Evolutionary conservation across 2,797 vertebrate genomes (phyloP), one percentile per base, ranked within the genome.

Genomic region (Coracias cyanogaster): DNA sequence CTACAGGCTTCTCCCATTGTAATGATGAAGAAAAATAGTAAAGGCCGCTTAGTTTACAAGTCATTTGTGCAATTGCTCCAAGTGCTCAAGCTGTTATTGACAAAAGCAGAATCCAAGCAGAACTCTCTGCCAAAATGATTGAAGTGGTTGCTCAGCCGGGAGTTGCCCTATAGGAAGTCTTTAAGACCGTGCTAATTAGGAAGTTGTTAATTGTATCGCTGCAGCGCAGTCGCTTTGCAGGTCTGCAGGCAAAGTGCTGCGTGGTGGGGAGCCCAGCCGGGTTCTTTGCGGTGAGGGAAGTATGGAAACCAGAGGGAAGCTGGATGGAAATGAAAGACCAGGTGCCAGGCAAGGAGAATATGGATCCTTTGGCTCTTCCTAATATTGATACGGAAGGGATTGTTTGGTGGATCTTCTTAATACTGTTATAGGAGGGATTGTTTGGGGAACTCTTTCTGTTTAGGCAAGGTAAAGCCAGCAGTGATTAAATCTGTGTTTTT

Each of bases 191-290:
- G 35, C n/a, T 43, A 41, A 62, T 61, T n/a, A 45, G n/a, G 25
- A 41, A 22, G 45, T 20, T 54, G 57, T 52, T 58, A 48, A 69
- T 64, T 4, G 24, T 21, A 29, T 70, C 65, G 65, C 71, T 54
- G 51, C 12, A 10, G 25, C 37, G 12, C 37, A 7, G 76, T 13
- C 26, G 1, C 25, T 12, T 18, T 33, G 58, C 20, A 43, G 33
- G 6, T 7, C 60, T 43, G 62, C 41, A 17, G 25, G 33, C 16
- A 6, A 24, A 12, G 6, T 7, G 46, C 46, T 39, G 55, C 19
- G 0, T 16, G 9, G 33, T 2, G 26, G 20, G 58, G 33, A 25
- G 33, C 1, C 1, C 6, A 13, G 14, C n/a, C n/a, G 7, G 62
- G 69, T 5, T 15, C 28, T 17, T 46, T 6, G 48, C 31, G 5